Percentiles rank a stretch among this genome's conserved stretches.
Conservation (phyloP, 2,797 vertebrate genomes). For the Tragopan temminckii region DNA sequence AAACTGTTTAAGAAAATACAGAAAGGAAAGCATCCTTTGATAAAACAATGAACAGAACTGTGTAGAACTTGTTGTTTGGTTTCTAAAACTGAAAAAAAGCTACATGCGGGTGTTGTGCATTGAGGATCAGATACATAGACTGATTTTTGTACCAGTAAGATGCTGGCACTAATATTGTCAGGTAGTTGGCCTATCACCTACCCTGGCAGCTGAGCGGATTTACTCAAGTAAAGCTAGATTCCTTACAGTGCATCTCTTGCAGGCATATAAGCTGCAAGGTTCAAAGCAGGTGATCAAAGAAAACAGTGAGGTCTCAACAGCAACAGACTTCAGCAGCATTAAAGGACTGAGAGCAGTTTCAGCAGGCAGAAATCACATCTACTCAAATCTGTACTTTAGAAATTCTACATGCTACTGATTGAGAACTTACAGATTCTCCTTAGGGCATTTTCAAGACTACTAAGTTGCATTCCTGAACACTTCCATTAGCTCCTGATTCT, state of each 20-base stretch:
- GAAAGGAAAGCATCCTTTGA: background rate
- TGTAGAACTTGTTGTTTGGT: background rate
- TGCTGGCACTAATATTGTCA: background rate
- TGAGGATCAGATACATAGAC: background rate
- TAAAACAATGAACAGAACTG: background rate
- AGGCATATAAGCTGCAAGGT: background rate
- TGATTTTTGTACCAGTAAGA: background rate
- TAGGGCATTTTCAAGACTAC: background rate
- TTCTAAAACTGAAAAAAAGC: background rate
- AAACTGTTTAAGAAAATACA: background rate
- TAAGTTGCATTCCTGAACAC: background rate
- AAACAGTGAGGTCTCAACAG: background rate
- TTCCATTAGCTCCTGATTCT: background rate
- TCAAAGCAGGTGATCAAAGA: background rate
- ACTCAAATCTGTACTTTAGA: background rate
- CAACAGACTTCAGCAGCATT: background rate
- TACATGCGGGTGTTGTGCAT: background rate
- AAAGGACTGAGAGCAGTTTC: background rate
- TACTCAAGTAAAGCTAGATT: background rate
- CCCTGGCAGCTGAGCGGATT: background rate
- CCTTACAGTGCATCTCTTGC: background rate
- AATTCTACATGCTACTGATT: background rate
- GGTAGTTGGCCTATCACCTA: background rate
- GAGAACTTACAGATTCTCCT: background rate
- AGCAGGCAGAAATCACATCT: background rate